A percentile compares a stretch with the other conserved stretches of the same genome.
phyloP scores from a whole-genome alignment of 1,140 invertebrate species.

The Wiebesia pumilae region DNA sequence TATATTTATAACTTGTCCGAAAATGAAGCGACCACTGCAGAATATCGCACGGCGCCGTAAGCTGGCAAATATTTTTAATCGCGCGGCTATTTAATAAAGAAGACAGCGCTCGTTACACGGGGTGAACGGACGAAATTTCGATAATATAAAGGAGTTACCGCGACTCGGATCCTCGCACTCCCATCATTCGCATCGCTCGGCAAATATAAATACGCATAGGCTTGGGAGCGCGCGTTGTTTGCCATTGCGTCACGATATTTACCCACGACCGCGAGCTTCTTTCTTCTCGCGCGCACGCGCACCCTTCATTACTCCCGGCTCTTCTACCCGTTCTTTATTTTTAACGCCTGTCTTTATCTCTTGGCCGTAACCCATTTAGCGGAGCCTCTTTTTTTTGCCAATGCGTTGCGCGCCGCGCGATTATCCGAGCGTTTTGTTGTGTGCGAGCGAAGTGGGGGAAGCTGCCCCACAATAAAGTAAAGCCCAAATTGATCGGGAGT shows the following conservation, averaged over 20 bases:
- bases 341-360: neutral
- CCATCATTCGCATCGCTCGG: conserved; percentile 3
- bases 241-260: conserved; percentile 55
- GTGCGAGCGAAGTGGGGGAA: too few relatives aligned
- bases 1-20: conserved; percentile 37
- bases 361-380: conserved; percentile 21
- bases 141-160: neutral
- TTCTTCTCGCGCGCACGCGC: conserved; percentile 17
- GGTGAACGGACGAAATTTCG: conserved; percentile 38
- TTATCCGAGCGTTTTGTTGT: too few relatives aligned
- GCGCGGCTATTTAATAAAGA: neutral
- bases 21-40: neutral
- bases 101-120: neutral
- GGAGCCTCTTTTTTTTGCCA: neutral
- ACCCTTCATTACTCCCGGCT: neutral
- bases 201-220: conserved; percentile 27
- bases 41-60: neutral
- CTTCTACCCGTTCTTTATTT: neutral
- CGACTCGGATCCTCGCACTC: neutral
- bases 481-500: neutral
- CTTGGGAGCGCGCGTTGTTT: conserved; percentile 17
- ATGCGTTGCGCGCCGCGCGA: too few relatives aligned
- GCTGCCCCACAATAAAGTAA: too few relatives aligned
- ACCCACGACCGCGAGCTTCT: conserved; percentile 39
- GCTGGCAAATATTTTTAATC: conserved; percentile 21